Conservation (phyloP, 2,888 invertebrate species). For the Meta bourneti region DNA sequence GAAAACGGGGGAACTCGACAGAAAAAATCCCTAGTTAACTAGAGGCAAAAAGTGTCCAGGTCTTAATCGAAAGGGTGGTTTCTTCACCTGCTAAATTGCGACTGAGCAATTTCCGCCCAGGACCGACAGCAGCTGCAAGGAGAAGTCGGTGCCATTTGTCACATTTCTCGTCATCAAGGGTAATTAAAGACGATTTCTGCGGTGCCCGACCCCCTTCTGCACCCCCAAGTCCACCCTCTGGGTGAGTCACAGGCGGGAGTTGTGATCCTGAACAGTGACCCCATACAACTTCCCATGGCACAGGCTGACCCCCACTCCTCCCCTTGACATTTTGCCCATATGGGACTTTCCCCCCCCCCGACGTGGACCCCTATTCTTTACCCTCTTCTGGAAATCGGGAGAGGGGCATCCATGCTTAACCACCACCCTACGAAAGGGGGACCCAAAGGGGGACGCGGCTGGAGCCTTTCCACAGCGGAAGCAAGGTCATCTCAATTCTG, state of each 20-base stretch:
- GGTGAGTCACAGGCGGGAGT: slow-evolving; percentile 50
- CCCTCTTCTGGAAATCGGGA: slow-evolving; percentile 4
- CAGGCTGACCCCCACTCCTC: slow-evolving; percentile 46
- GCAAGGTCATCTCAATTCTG: neutral
- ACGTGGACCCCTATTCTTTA: slow-evolving; percentile 13
- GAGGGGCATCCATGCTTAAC: neutral
- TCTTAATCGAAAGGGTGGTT: slow-evolving; percentile 15
- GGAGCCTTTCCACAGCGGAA: neutral
- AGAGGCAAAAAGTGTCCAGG: slow-evolving; percentile 30
- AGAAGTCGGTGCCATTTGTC: slow-evolving; percentile 72
- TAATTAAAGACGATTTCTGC: slow-evolving; percentile 71
- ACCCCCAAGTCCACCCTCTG: neutral
- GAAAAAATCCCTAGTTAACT: slow-evolving; percentile 53
- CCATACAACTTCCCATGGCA: slow-evolving; percentile 37
- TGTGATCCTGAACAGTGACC: slow-evolving; percentile 16
- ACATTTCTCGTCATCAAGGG: slow-evolving; percentile 63
- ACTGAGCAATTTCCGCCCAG: slow-evolving; percentile 56
- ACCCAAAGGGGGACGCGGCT: too few relatives aligned
- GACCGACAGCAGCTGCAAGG: slow-evolving; percentile 61
- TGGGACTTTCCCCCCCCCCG: slow-evolving; percentile 54
- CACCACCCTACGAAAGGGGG: neutral
- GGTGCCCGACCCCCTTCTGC: slow-evolving; percentile 16
- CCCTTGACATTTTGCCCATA: slow-evolving; percentile 56
- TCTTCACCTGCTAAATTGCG: slow-evolving; percentile 60
- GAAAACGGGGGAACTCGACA: neutral